A percentile compares a stretch with the other conserved stretches of the same genome.
phyloP scores from a whole-genome alignment of 2,797 vertebrate species.

The Spinus pinus region DNA sequence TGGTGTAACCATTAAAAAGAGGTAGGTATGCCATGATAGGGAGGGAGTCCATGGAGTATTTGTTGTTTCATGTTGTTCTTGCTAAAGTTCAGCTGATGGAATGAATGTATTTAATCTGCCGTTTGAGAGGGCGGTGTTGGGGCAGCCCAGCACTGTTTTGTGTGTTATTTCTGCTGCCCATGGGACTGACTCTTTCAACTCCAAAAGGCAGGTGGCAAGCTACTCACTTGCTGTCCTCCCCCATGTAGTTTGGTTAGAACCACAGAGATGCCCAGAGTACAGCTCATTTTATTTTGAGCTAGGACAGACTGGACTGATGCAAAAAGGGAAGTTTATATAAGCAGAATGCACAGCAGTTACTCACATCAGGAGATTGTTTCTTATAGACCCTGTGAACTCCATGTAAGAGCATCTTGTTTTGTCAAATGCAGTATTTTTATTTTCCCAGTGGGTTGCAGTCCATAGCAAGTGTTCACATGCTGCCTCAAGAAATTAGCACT shows the following conservation, averaged over 20 bases:
- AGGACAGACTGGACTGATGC: neutral
- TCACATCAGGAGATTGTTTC: neutral
- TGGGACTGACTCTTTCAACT: neutral
- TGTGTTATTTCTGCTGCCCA: neutral
- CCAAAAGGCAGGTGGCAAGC: neutral
- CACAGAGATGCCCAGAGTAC: neutral
- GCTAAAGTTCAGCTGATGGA: neutral
- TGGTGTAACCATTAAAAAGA: neutral
- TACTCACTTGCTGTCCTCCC: neutral
- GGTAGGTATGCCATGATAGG: neutral
- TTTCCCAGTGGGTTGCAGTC: neutral
- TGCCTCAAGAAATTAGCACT: constrained; percentile 26
- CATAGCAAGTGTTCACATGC: neutral
- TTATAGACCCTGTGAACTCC: neutral
- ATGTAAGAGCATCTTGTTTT: neutral
- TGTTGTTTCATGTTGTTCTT: neutral
- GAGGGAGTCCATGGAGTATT: neutral
- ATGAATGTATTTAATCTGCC: neutral
- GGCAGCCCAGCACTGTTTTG: neutral
- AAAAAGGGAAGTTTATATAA: constrained; percentile 39
- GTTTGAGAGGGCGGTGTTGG: neutral
- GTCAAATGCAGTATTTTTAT: neutral
- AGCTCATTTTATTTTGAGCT: neutral
- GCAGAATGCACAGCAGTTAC: constrained; percentile 14
- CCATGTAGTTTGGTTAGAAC: neutral